Conservation (phyloP, 1,140 invertebrate species). For the Holotrichia oblita region DNA sequence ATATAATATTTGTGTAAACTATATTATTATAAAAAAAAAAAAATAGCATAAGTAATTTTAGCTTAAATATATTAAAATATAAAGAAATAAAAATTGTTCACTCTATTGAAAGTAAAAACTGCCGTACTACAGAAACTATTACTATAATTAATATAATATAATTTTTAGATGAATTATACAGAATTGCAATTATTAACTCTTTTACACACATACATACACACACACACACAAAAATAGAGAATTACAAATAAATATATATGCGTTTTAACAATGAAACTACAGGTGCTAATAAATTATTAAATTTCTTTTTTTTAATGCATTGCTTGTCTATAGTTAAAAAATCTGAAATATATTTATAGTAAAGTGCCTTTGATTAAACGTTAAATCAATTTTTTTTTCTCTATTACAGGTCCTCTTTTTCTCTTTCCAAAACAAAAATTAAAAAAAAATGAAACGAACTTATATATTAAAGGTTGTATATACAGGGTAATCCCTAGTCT, state of each 20-base stretch:
- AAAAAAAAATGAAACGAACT: neutral
- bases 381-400: neutral
- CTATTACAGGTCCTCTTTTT: neutral
- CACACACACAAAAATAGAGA: neutral
- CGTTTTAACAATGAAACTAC: neutral
- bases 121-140: neutral
- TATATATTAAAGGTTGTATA: neutral
- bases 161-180: neutral
- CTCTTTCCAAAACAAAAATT: too few species aligned
- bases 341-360: neutral
- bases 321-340: neutral
- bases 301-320: neutral
- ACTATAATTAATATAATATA: neutral
- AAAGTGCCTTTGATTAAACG: neutral
- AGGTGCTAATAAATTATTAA: neutral
- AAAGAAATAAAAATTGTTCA: too few species aligned
- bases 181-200: too few species aligned
- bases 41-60: conserved; percentile 4
- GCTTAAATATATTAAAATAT: neutral
- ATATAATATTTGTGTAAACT: neutral
- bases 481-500: conserved; percentile 19
- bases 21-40: neutral
- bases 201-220: conserved; percentile 6
- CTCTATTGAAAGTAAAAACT: neutral
- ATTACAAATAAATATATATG: neutral